Base-by-base conservation (phyloP, 2,888 invertebrate species). In the Macrophya annulata region DNA sequence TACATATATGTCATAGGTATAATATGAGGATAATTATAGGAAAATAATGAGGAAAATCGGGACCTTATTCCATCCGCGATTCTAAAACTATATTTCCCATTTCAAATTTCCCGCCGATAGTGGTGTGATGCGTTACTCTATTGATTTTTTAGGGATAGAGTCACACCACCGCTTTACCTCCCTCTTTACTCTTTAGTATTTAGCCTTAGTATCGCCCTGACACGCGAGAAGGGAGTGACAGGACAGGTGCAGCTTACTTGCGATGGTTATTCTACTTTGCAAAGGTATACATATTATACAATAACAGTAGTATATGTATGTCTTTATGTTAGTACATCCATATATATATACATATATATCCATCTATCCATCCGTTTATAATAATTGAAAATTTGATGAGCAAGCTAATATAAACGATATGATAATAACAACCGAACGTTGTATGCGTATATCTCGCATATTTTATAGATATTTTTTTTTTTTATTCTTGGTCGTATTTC, bases 231-330 rank as follows among this genome's bases (percentile, higher is more conserved):
- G 77, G 77, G 51, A 77, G 77, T 77, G 77, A 51, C 48, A 6
- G 55, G 51, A 51, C 25, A 77, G 55, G 72, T 45, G 72, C 17
- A 25, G 68, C 45, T 45, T 55, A 59, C 43, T 62, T 81, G 86
- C 87, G 87, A 91, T 91, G 91, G 92, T 92, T 86, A 89, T 92
- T 86, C 88, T 91, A 87, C 88, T 92, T 85, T 90, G 88, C 85
- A 91, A 91, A 91, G 91, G 91, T 91, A 91, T 85, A 85, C 84
- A 0, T 79, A 43, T 76, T 65, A 59, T 45, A 85, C 37, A 55
- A 83, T 62, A 37, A 82, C 72, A 62, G 31, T 31, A 31, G 31
- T 31, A 3, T 31, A 31, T 31, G 31, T 31, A 31, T 31, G 31
- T 31, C 3, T 31, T 31, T 31, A 31, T 31, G 31, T 40, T 40